Conservation (phyloP, 1,140 invertebrate genomes). For the Drosophila truncata region DNA sequence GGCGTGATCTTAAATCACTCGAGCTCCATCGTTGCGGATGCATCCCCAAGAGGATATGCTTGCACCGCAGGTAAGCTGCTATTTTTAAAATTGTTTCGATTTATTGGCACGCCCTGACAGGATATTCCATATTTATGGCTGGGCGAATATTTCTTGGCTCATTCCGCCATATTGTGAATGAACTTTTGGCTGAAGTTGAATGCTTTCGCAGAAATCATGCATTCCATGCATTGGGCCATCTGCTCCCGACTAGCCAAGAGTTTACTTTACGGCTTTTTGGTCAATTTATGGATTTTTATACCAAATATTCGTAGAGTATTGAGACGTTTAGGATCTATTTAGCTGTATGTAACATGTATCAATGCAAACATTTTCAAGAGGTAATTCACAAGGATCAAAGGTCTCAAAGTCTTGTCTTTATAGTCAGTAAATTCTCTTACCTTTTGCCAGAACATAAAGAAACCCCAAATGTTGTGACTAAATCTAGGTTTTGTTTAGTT, state of each 20-base stretch:
- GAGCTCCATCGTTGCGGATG: conserved; percentile 29
- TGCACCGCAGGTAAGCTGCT: conserved; percentile 40
- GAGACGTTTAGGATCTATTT: too few relatives aligned
- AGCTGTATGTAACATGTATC: too few relatives aligned
- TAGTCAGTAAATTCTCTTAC: too few relatives aligned
- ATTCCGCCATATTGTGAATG: conserved; percentile 23
- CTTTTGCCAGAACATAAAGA: neutral
- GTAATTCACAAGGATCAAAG: neutral
- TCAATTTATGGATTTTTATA: conserved; percentile 2
- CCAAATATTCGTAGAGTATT: neutral
- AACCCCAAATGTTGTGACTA: too few relatives aligned
- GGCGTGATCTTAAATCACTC: conserved; percentile 60
- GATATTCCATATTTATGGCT: conserved; percentile 56
- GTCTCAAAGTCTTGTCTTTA: too few relatives aligned
- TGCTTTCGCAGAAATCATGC: conserved; percentile 6
- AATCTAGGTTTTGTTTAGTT: too few relatives aligned
- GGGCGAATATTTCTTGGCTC: conserved; percentile 48
- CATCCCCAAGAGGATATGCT: conserved; percentile 23
- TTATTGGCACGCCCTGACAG: conserved; percentile 51
- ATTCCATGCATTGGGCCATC: conserved; percentile 14
- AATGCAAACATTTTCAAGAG: neutral
- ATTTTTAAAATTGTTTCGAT: conserved; percentile 60
- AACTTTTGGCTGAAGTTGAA: conserved; percentile 32
- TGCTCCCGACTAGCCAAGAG: conserved; percentile 5
- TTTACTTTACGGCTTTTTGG: conserved; percentile 7